phyloP scores from a whole-genome alignment of 35 echinoderm and acorn worm genomes.

The Ptychodera flava region DNA sequence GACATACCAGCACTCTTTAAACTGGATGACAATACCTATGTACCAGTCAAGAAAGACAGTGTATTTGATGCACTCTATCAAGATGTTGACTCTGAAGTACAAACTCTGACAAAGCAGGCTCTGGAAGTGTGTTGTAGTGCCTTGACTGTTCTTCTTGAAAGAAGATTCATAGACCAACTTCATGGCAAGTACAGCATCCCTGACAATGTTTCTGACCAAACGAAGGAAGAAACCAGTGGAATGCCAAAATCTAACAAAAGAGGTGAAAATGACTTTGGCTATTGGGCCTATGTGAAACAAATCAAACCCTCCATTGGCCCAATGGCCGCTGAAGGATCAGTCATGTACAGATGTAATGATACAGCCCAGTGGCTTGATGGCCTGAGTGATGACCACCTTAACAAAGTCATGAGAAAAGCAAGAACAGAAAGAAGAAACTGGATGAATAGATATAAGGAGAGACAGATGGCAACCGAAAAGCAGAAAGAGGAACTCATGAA shows the following conservation, averaged over 20 bases:
- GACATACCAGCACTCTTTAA: neutral
- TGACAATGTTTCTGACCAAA: neutral
- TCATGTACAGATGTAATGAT: neutral
- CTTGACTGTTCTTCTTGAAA: neutral
- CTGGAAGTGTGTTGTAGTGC: neutral
- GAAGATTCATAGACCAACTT: no score
- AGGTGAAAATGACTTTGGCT: no score
- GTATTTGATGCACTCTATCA: neutral
- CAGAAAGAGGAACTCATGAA: no score
- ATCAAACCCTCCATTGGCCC: neutral
- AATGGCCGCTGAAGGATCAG: constrained; percentile 9
- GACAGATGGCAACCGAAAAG: neutral
- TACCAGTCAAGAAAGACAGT: neutral
- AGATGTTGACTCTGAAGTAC: neutral
- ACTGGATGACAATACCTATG: neutral
- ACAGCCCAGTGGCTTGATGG: constrained; percentile 6
- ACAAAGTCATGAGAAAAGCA: neutral
- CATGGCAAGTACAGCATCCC: no score
- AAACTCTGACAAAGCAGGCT: neutral
- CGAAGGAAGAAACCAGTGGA: neutral
- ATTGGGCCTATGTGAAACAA: neutral
- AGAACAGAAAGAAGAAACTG: neutral
- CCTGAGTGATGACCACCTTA: neutral
- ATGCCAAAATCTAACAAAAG: constrained; percentile 14
- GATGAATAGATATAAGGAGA: neutral